phyloP scores from a whole-genome alignment of 2,888 invertebrate species.

The Melinaea marsaeus region DNA sequence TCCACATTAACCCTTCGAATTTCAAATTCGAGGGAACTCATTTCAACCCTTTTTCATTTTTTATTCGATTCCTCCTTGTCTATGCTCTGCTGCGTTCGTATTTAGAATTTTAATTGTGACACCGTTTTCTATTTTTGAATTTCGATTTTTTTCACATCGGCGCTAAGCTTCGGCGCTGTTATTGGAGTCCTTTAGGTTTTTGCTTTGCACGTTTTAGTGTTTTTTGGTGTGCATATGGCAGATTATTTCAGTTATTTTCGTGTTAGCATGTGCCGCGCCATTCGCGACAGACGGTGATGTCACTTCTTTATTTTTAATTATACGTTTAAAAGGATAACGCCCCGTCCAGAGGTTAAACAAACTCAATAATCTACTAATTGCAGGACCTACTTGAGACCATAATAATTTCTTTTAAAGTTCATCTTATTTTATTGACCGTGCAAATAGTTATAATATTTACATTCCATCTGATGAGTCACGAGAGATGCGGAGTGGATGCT shows the following conservation, averaged over 20 bases:
- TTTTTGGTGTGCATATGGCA: slow-evolving; percentile 67
- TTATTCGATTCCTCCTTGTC: slow-evolving; percentile 44
- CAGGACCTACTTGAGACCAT: slow-evolving; percentile 30
- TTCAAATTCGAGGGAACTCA: slow-evolving; percentile 54
- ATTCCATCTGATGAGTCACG: slow-evolving; percentile 38
- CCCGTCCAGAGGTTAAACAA: slow-evolving; percentile 34
- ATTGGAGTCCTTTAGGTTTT: slow-evolving; percentile 51
- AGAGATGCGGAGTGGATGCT: slow-evolving; percentile 20
- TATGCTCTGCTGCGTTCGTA: slow-evolving; percentile 45
- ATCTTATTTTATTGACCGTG: slow-evolving; percentile 14
- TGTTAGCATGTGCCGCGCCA: slow-evolving; percentile 68
- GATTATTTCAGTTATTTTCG: slow-evolving; percentile 67
- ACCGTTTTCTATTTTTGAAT: slow-evolving; percentile 49
- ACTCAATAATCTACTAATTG: slow-evolving; percentile 43
- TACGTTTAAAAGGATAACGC: slow-evolving; percentile 57
- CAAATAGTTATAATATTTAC: slow-evolving; percentile 24
- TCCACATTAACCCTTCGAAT: slow-evolving; percentile 58
- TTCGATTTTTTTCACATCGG: slow-evolving; percentile 40
- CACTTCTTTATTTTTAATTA: slow-evolving; percentile 64
- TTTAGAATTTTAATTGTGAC: slow-evolving; percentile 31
- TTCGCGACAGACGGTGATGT: slow-evolving; percentile 73
- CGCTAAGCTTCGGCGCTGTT: slow-evolving; percentile 43
- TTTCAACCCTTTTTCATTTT: slow-evolving; percentile 61
- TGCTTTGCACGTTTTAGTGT: slow-evolving; percentile 47
- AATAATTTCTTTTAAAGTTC: slow-evolving; percentile 8